Conservation (phyloP, 2,888 invertebrate genomes). For the Oligia latruncula region DNA sequence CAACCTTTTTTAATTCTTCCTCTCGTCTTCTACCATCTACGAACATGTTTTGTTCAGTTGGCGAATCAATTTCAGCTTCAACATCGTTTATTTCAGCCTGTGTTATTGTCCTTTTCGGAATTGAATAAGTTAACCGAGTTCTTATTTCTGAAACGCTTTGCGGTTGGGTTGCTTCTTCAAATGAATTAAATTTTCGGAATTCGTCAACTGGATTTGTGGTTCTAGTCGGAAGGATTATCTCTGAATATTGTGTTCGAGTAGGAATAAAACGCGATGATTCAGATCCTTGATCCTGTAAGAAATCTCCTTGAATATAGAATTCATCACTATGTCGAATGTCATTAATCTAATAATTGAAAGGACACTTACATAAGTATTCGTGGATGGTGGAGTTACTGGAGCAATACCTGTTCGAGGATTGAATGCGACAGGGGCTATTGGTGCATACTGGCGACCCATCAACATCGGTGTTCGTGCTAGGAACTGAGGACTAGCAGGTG, state of each 20-base stretch:
- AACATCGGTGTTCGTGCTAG: conserved; percentile 71
- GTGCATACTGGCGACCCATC: conserved; percentile 79
- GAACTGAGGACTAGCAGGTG: conserved; percentile 82
- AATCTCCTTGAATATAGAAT: conserved; percentile 6
- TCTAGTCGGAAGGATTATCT: conserved; percentile 70
- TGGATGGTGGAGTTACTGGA: conserved; percentile 74
- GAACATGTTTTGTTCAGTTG: conserved; percentile 25
- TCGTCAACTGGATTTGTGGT: conserved; percentile 63
- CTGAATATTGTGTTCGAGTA: conserved; percentile 68
- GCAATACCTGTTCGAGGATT: conserved; percentile 69
- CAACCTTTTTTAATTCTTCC: conserved; percentile 56
- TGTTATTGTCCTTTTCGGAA: conserved; percentile 62
- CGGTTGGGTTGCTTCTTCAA: conserved; percentile 57
- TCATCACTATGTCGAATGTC: background rate
- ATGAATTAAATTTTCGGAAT: conserved; percentile 63
- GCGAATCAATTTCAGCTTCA: conserved; percentile 33
- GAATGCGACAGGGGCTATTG: conserved; percentile 82
- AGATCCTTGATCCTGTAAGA: conserved; percentile 41
- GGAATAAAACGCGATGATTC: conserved; percentile 61
- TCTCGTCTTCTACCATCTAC: conserved; percentile 51
- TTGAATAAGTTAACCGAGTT: conserved; percentile 59
- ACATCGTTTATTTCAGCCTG: conserved; percentile 55
- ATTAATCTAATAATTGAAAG: conserved; percentile 1
- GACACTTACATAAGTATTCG: conserved; percentile 72
- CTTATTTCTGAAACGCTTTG: conserved; percentile 21